Conservation (phyloP, 2,797 vertebrate genomes). For the Coranthus polyacanthus region DNA sequence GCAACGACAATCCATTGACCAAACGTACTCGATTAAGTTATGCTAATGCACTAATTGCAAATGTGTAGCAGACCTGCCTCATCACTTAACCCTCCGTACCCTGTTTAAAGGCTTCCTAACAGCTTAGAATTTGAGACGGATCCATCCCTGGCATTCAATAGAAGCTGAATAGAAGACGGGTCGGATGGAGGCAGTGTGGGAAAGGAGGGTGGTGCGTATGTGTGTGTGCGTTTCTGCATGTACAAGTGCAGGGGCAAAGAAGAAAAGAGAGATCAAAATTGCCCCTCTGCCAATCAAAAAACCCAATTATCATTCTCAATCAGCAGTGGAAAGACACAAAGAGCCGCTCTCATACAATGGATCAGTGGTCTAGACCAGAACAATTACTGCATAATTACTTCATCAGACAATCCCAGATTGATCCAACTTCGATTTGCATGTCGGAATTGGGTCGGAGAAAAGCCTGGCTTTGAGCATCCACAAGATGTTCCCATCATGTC, state of each 20-base stretch:
- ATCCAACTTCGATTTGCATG: slow-evolving; percentile 77
- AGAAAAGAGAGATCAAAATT: slow-evolving; percentile 69
- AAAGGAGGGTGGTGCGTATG: slow-evolving; percentile 12
- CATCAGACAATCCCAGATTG: slow-evolving; percentile 75
- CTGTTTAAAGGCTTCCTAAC: slow-evolving; percentile 59
- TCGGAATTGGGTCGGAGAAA: slow-evolving; percentile 38
- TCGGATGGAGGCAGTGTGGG: slow-evolving; percentile 9
- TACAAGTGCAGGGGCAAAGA: slow-evolving; percentile 50
- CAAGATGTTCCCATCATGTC: slow-evolving; percentile 31
- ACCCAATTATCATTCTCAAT: slow-evolving; percentile 79
- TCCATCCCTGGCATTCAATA: slow-evolving; percentile 33
- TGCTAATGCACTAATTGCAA: slow-evolving; percentile 77
- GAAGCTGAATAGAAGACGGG: slow-evolving; percentile 40
- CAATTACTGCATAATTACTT: slow-evolving; percentile 81
- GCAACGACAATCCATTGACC: slow-evolving; percentile 58
- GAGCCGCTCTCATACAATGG: slow-evolving; percentile 58
- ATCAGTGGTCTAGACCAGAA: slow-evolving; percentile 73
- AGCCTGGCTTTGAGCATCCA: slow-evolving; percentile 14
- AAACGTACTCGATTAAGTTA: slow-evolving; percentile 75
- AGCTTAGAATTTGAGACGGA: slow-evolving; percentile 32
- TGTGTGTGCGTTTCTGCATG: slow-evolving; percentile 5
- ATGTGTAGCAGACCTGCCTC: slow-evolving; percentile 53
- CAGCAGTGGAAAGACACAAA: slow-evolving; percentile 73
- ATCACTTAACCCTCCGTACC: slow-evolving; percentile 67
- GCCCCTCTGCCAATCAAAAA: slow-evolving; percentile 77